Percentiles rank a stretch among this genome's conserved stretches.
Conservation (phyloP, 1,140 invertebrate genomes). For the Theocolax elegans region DNA sequence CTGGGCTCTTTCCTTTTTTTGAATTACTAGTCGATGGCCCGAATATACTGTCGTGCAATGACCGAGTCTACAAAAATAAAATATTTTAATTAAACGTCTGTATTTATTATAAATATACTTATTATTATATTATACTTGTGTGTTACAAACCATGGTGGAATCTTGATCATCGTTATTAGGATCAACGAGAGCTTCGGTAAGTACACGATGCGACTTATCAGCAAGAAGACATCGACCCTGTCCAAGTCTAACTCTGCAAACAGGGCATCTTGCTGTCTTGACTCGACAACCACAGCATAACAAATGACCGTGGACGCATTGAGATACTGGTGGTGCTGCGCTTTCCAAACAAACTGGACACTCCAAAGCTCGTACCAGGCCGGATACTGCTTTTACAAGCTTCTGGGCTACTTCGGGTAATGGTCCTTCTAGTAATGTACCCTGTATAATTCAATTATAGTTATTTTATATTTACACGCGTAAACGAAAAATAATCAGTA, state of each 20-base stretch:
- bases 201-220: constrained; percentile 66
- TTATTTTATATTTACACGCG: too few relatives aligned
- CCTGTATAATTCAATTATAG: too few relatives aligned
- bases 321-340: constrained; percentile 71
- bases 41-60: constrained; percentile 59
- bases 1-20: constrained; percentile 31
- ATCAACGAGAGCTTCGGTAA: constrained; percentile 58
- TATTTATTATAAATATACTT: too few relatives aligned
- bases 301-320: constrained; percentile 76
- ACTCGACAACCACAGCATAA: constrained; percentile 72
- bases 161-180: not conserved
- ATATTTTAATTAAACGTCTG: too few relatives aligned
- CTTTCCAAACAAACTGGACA: constrained; percentile 73
- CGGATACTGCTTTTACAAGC: constrained; percentile 61
- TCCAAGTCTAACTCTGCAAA: constrained; percentile 68
- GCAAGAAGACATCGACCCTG: constrained; percentile 70
- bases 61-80: constrained; percentile 4
- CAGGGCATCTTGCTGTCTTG: constrained; percentile 71
- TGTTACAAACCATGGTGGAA: not conserved
- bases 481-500: too few relatives aligned
- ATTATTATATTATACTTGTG: too few relatives aligned
- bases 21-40: constrained; percentile 40
- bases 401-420: constrained; percentile 60
- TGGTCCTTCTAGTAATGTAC: constrained; percentile 52
- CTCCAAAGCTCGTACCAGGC: constrained; percentile 70